A percentile compares a stretch with the other conserved stretches of the same genome.
Conservation (phyloP, 2,797 vertebrate genomes). For the Acipenser transmontanus region DNA sequence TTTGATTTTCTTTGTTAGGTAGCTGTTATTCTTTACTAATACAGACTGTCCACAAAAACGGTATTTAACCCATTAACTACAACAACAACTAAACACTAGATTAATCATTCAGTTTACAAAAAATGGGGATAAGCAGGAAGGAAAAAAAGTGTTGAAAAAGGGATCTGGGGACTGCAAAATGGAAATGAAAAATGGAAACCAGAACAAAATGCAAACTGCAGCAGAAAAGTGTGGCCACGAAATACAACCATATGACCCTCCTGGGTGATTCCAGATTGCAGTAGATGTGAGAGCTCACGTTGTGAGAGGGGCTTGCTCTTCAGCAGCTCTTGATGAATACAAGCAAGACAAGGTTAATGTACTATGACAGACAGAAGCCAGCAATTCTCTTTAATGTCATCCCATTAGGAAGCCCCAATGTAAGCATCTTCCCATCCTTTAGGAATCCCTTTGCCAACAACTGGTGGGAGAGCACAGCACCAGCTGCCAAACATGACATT, state of each 20-base stretch:
- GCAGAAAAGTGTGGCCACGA: constrained; percentile 21
- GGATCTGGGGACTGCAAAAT: constrained; percentile 2
- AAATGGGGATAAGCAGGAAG: background rate
- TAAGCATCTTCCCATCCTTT: constrained; percentile 66
- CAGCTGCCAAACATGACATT: constrained; percentile 70
- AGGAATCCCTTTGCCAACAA: constrained; percentile 73
- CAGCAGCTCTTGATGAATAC: constrained; percentile 35
- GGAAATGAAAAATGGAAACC: constrained; percentile 9
- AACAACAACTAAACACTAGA: too few relatives aligned
- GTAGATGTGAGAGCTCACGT: constrained; percentile 24
- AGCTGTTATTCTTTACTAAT: too few relatives aligned
- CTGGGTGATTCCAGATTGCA: constrained; percentile 34
- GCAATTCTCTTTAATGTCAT: constrained; percentile 76
- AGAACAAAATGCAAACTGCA: constrained; percentile 9
- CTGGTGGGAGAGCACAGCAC: constrained; percentile 54
- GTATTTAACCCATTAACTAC: too few relatives aligned
- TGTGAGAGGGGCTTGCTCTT: constrained; percentile 26
- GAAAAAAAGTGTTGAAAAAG: constrained; percentile 1
- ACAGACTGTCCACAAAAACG: too few relatives aligned
- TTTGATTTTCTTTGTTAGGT: too few relatives aligned
- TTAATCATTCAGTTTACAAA: too few relatives aligned
- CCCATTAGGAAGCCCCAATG: constrained; percentile 74
- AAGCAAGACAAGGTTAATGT: constrained; percentile 73
- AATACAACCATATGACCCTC: constrained; percentile 21
- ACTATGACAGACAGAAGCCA: constrained; percentile 77